These are phyloP conservation scores for Psylliodes chrysocephalus DNA, from an alignment of 2,888 invertebrate genomes.

Conservation along the genomic window DNA sequence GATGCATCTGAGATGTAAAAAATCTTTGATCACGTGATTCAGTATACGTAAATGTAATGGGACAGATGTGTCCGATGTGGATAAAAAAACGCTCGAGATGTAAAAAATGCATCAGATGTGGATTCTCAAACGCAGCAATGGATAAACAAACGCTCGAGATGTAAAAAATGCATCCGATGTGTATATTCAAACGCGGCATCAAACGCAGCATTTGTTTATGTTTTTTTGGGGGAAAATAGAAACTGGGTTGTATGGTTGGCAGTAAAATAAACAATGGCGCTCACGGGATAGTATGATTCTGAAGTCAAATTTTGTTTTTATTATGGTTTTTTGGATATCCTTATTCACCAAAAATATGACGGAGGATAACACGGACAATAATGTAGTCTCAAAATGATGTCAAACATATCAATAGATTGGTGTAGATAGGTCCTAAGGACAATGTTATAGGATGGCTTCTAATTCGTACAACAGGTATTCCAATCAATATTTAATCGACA, in stretches of 20 bases:
- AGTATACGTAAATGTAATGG: no score
- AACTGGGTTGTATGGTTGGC: conserved; percentile 42
- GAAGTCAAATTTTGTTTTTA: conserved; percentile 47
- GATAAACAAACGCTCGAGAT: no score
- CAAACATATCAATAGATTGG: conserved; percentile 51
- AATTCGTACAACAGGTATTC: conserved; percentile 63
- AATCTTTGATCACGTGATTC: no score
- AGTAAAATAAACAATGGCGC: conserved; percentile 55
- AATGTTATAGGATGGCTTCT: conserved; percentile 63
- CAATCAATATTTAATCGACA: conserved; percentile 61
- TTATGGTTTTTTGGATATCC: conserved; percentile 49
- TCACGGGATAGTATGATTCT: conserved; percentile 45
- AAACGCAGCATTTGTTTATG: conserved; percentile 35
- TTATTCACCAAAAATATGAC: conserved; percentile 44
- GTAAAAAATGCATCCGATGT: no score
- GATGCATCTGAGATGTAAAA: no score
- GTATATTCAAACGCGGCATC: no score
- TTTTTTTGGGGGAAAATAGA: conserved; percentile 33
- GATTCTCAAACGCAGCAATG: no score
- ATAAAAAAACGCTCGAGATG: no score
- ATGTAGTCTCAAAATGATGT: conserved; percentile 48
- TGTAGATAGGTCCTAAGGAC: conserved; percentile 44
- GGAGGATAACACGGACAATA: conserved; percentile 50
- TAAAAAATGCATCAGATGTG: no score
- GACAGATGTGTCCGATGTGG: no score